Conservation (phyloP, 1,140 invertebrate genomes). For the Aphidius ervi region DNA sequence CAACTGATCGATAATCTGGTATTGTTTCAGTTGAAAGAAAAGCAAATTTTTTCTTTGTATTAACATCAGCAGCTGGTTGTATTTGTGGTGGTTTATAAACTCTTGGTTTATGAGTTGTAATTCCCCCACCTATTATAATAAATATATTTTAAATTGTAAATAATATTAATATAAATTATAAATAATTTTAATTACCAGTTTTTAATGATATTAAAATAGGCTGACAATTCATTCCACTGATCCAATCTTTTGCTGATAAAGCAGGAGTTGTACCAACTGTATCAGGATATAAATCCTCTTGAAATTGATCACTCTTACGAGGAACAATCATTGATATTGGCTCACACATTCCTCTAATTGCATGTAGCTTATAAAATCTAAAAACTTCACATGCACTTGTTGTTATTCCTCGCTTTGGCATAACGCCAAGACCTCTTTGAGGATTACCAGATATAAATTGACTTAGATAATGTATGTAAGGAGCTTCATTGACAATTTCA, state of each 20-base stretch:
- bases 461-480: slow-evolving; percentile 85
- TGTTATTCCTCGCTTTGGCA: slow-evolving; percentile 90
- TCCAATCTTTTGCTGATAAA: slow-evolving; percentile 83
- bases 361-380: slow-evolving; percentile 90
- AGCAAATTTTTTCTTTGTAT: slow-evolving; percentile 80
- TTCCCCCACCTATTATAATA: slow-evolving; percentile 61
- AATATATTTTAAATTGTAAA: too few relatives aligned
- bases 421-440: slow-evolving; percentile 83
- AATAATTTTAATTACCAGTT: slow-evolving; percentile 57
- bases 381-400: slow-evolving; percentile 79
- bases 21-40: slow-evolving; percentile 78
- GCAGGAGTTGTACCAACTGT: slow-evolving; percentile 79
- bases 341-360: slow-evolving; percentile 80
- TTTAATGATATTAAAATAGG: slow-evolving; percentile 82
- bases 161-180: too few relatives aligned
- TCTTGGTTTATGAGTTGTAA: slow-evolving; percentile 70
- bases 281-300: slow-evolving; percentile 91
- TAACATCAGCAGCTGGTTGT: slow-evolving; percentile 58
- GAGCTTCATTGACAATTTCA: slow-evolving; percentile 80
- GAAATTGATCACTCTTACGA: slow-evolving; percentile 75
- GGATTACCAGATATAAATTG: slow-evolving; percentile 88
- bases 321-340: slow-evolving; percentile 94
- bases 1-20: slow-evolving; percentile 75
- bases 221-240: slow-evolving; percentile 74
- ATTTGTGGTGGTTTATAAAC: slow-evolving; percentile 55